Base-by-base conservation (phyloP, 2,888 invertebrate genomes). In the Lutraria lutraria region DNA sequence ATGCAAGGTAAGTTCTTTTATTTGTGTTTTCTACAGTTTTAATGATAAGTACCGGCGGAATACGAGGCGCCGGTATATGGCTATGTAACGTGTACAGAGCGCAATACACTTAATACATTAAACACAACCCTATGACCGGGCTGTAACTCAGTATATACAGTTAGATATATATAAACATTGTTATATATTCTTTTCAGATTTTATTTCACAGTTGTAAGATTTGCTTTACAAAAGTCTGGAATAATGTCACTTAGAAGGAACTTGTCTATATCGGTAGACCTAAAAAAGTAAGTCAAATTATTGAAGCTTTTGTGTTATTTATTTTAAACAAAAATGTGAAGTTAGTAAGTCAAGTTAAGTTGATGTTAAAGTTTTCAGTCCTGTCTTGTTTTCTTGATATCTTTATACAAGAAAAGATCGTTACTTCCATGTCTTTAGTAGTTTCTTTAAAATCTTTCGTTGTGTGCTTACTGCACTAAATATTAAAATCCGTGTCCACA, bases 211-310 rank as follows among this genome's bases (percentile, higher is more conserved):
- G 43, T 31, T 29, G 29, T 29, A 25, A 13, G 72, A 72, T 15
- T n/a, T 25, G 72, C 29, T 25, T 72, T 15, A 19, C 25, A 76
- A 34, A 76, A 15, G 31, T 0, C 34, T 76, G 31, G 76, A 76
- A 31, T 16, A 16, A 76, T 76, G 76, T 76, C 76, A 31, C 76
- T 90, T 86, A 86, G 81, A 81, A 83, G 90, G 29, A 88, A 88
- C 31, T 88, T 83, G 19, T 90, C 90, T 8, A 76, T 86, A 72
- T 86, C 90, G 12, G 80, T 88, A 16, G 90, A 90, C 83, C 79
- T 90, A 60, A 86, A 86, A 25, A 90, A 90, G 90, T 90, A 83
- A 84, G 84, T 84, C 6, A 34, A 29, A 3, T 29, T 31, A 72
- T 29, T 25, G 10, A 72, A 25, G 29, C 25, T 10, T n/a, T 25